phyloP scores from a whole-genome alignment of 2,888 invertebrate species.

The Limnephilus lunatus region DNA sequence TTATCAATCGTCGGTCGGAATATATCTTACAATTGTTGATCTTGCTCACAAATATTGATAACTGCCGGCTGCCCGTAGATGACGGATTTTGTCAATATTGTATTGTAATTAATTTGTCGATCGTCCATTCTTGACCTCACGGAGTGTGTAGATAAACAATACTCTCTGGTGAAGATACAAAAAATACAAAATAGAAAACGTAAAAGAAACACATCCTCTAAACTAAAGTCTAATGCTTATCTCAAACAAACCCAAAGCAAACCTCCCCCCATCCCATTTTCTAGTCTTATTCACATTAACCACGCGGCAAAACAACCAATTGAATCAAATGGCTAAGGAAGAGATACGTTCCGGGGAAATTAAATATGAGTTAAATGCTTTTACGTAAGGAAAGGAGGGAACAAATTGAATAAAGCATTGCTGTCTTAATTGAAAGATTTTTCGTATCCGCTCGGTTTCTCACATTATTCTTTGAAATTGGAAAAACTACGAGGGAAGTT shows the following conservation, averaged over 20 bases:
- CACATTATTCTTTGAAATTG: background rate
- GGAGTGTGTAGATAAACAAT: too few relatives aligned
- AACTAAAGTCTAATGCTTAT: background rate
- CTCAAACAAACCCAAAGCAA: background rate
- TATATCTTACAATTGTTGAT: too few relatives aligned
- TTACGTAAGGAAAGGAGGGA: slow-evolving; percentile 39
- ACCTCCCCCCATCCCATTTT: slow-evolving; percentile 53
- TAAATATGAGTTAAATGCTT: slow-evolving; percentile 61
- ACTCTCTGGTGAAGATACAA: too few relatives aligned
- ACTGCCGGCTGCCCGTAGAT: too few relatives aligned
- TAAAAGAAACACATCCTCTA: background rate
- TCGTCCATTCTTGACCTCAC: too few relatives aligned
- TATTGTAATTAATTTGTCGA: too few relatives aligned
- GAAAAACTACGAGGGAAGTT: background rate
- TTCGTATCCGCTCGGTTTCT: slow-evolving; percentile 11
- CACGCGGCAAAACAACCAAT: slow-evolving; percentile 56
- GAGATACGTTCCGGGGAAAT: slow-evolving; percentile 56
- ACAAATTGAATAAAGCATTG: slow-evolving; percentile 48
- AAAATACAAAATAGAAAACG: too few relatives aligned
- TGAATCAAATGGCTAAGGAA: slow-evolving; percentile 51
- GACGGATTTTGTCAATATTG: too few relatives aligned
- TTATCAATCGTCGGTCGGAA: too few relatives aligned
- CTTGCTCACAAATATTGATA: too few relatives aligned
- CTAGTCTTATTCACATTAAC: slow-evolving; percentile 63
- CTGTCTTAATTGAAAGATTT: slow-evolving; percentile 38